Conservation (phyloP, 2,797 vertebrate genomes). For the Mormyrus proboscirostris region DNA sequence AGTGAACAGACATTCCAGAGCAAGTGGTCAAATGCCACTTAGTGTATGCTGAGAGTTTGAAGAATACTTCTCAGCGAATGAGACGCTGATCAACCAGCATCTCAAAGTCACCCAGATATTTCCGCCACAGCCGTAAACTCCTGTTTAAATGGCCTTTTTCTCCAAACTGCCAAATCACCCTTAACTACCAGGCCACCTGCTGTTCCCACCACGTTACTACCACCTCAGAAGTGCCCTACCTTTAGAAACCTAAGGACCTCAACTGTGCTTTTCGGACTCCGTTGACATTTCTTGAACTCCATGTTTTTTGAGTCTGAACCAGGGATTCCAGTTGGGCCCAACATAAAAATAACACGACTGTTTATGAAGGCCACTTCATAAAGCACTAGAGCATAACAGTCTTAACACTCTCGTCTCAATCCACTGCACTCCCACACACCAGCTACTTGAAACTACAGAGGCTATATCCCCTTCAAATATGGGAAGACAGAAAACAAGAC, state of each 20-base stretch:
- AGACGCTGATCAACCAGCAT: not conserved
- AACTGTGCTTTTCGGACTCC: not conserved
- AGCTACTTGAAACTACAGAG: not conserved
- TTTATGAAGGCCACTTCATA: not conserved
- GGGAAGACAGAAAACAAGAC: not conserved
- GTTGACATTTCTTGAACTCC: not conserved
- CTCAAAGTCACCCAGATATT: not conserved
- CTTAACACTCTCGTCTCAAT: not conserved
- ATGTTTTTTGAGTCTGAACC: not conserved
- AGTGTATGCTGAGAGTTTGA: not conserved
- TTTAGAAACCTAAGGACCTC: not conserved
- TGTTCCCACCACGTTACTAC: not conserved
- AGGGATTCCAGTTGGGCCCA: not conserved
- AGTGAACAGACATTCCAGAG: not conserved
- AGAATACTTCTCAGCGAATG: not conserved
- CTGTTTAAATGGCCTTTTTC: not conserved
- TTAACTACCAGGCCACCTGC: not conserved
- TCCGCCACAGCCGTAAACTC: not conserved
- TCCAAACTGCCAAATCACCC: not conserved
- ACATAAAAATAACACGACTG: not conserved
- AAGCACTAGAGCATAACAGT: not conserved
- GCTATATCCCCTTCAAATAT: not conserved
- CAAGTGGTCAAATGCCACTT: not conserved
- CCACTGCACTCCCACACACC: constrained; percentile 3
- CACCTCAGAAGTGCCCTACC: not conserved